Evolutionary conservation across 2,113 vertebrate species (phyloP).

Genomic region (Macroglossus sobrinus): DNA sequence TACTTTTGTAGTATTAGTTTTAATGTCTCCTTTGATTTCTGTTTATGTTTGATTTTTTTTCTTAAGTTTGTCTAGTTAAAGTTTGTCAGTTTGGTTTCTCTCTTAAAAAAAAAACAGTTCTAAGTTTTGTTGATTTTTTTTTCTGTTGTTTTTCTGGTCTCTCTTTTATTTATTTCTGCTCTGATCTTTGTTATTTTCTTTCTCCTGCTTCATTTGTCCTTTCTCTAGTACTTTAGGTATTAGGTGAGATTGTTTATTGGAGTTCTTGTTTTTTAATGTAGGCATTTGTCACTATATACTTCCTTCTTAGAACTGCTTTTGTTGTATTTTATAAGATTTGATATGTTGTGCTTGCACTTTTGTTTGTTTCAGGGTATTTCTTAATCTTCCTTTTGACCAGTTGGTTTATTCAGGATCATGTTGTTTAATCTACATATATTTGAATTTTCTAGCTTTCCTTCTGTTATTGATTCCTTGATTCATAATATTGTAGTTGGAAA

Average conservation of each 20-base stretch:
- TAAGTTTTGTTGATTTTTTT: not conserved
- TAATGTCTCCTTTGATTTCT: not conserved
- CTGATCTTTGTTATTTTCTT: not conserved
- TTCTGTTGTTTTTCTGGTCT: not conserved
- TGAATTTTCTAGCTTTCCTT: not conserved
- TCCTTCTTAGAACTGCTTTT: not conserved
- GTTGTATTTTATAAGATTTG: not conserved
- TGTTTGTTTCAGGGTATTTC: not conserved
- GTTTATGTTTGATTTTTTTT: not conserved
- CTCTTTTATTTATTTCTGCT: not conserved
- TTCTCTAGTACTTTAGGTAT: not conserved
- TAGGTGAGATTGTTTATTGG: not conserved
- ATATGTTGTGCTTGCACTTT: not conserved
- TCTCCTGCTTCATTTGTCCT: not conserved
- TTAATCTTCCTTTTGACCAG: not conserved
- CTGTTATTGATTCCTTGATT: not conserved
- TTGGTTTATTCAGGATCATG: not conserved
- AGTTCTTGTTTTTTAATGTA: not conserved
- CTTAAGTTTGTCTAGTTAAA: not conserved
- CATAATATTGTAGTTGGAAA: not conserved
- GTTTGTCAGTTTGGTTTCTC: not conserved
- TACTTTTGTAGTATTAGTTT: not conserved
- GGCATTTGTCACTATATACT: not conserved
- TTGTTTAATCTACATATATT: not conserved
- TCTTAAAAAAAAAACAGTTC: not conserved